Conservation (phyloP, 2,888 invertebrate species). For the Acronicta leporina region DNA sequence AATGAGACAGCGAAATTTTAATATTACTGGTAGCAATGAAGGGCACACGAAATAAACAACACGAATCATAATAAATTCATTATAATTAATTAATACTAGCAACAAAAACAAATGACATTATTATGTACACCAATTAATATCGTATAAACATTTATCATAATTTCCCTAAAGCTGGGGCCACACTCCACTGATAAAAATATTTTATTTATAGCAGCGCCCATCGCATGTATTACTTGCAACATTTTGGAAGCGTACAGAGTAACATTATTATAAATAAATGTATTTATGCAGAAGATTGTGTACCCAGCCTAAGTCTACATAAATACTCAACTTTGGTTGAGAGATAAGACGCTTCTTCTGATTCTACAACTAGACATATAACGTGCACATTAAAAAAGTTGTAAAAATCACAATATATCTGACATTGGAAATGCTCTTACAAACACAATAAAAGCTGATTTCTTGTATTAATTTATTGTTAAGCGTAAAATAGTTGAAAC, state of each 20-base stretch:
- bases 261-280: conserved; percentile 1
- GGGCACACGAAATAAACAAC: conserved; percentile 40
- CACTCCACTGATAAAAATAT: conserved; percentile 25
- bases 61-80: conserved; percentile 56
- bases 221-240: neutral
- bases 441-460: too few relatives aligned
- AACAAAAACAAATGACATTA: conserved; percentile 64
- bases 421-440: too few relatives aligned
- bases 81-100: conserved; percentile 60
- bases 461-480: too few relatives aligned
- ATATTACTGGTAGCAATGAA: neutral
- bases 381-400: neutral
- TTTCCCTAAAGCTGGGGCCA: conserved; percentile 40
- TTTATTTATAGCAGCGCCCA: conserved; percentile 1
- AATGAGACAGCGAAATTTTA: too few relatives aligned
- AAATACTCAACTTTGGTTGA: conserved; percentile 49
- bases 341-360: conserved; percentile 19
- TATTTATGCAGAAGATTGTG: conserved; percentile 21
- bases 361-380: conserved; percentile 4
- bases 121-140: conserved; percentile 66
- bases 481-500: too few relatives aligned
- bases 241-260: conserved; percentile 4
- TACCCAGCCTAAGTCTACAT: conserved; percentile 31
- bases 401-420: neutral
- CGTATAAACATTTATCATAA: conserved; percentile 54